Base-by-base conservation (phyloP, 2,888 invertebrate genomes). In the Polydrusus pterygomalis region DNA sequence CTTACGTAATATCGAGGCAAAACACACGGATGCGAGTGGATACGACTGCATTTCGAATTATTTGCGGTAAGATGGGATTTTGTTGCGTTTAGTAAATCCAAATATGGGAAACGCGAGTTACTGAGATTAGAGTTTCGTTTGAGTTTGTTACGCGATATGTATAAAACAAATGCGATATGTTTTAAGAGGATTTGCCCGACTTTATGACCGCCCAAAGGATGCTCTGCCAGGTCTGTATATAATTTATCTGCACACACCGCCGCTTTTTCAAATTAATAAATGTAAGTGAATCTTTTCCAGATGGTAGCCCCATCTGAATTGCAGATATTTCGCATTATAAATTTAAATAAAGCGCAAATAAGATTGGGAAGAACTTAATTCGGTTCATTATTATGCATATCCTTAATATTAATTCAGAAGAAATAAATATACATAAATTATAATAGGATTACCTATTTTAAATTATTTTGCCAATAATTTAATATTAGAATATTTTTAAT, bases 1-100 rank as follows among this genome's bases (percentile, higher is more conserved):
- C 47, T 47, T 47, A 47, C 47, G 47, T 15, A 8, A 47, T 17
- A 17, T 17, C 8, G 45, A 45, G 15, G 2, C 15, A 51, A 18
- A 10, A 51, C 20, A 51, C 51, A n/a, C 20, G 11, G 17, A 47
- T 47, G 47, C 47, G 47, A 47, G 17, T 5, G 47, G n/a, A 47
- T 47, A 5, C 17, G 47, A 47, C n/a, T n/a, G 47, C 47, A 20
- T 18, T 18, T 51, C 51, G 51, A 51, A 51, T 51, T 51, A 51
- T 51, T 51, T 25, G 51, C 51, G n/a, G 20, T 25, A n/a, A 51
- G n/a, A 51, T 49, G 25, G 18, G 51, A 20, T 20, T 51, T 51
- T 51, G 51, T 20, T 51, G 51, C 51, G 25, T 51, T 51, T 51
- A 51, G 51, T 25, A 51, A 51, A 51, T 20, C 51, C 49, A 15